Evolutionary conservation across 2,888 invertebrate species (phyloP), one percentile per base, ranked within the genome.

Genomic region (Galerucella calmariensis): DNA sequence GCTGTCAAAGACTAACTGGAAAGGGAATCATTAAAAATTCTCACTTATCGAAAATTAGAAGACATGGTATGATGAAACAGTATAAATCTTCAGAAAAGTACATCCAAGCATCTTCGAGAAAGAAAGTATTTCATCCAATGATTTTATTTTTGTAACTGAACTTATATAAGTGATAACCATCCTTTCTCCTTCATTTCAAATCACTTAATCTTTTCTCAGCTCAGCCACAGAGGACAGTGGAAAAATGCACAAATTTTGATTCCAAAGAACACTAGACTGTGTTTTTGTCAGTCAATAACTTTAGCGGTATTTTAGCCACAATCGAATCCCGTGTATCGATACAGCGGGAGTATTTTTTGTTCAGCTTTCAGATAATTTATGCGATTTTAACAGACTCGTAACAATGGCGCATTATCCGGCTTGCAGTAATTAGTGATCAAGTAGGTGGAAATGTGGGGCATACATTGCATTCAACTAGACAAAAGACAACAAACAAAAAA

Each of bases 381-480:
- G 86, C 86, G 85, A 86, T 85, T 86, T 86, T 85, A 86, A 86
- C 85, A 85, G 84, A 86, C 84, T 84, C 80, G 84, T 80, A 85
- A 85, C 85, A 85, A 86, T 84, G 82, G 85, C 81, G 81, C 81
- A 84, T 84, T 85, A 85, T 86, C 83, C 85, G 81, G 82, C 80
- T 80, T 80, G 81, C 83, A 84, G 86, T 87, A 87, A 87, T 87
- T 87, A 87, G 87, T 85, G 87, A 86, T 86, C 86, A 87, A 87
- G 87, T 87, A 86, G 86, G 86, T 87, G 87, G 87, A 87, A 87
- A 87, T 87, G 80, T 86, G 84, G 86, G 86, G 86, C 86, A 86
- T 82, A 81, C 82, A 83, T 80, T 78, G 83, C 83, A 82, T 84
- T 84, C 83, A 83, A 82, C 83, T 81, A 83, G 85, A 86, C 85